These are phyloP conservation scores for Amphimedon queenslandica DNA, from an alignment of 37 sponge, comb jelly and placozoan genomes.

Conservation along the genomic window DNA sequence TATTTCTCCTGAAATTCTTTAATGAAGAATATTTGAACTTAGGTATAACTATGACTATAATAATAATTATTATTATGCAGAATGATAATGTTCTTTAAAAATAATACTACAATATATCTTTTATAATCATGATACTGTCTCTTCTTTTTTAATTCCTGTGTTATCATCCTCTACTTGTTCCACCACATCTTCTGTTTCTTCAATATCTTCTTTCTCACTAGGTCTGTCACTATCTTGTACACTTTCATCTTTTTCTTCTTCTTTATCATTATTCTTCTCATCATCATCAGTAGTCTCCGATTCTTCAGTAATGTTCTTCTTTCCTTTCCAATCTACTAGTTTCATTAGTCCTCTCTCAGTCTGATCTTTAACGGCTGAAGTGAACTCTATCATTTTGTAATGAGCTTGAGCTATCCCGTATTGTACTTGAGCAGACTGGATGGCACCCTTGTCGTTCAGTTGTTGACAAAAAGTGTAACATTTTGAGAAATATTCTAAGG, in stretches of 20 bases:
- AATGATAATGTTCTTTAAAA: too few relatives aligned
- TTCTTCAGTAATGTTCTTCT: background rate
- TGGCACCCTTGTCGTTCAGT: constrained; percentile 33
- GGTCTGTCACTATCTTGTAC: background rate
- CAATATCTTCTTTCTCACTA: background rate
- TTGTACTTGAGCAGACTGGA: constrained; percentile 53
- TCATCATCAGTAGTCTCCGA: background rate
- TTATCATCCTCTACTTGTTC: background rate
- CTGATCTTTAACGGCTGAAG: background rate
- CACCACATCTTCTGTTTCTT: background rate
- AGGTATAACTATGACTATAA: too few relatives aligned
- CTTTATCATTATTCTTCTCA: background rate
- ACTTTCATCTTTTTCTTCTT: background rate
- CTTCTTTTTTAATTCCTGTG: too few relatives aligned
- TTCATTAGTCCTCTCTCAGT: background rate
- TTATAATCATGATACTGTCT: too few relatives aligned
- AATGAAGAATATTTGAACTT: too few relatives aligned
- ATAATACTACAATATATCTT: too few relatives aligned
- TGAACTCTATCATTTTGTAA: constrained; percentile 38
- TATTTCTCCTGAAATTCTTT: too few relatives aligned
- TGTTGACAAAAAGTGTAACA: constrained; percentile 50
- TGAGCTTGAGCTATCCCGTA: constrained; percentile 80
- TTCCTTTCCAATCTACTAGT: constrained; percentile 52
- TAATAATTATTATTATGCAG: too few relatives aligned
- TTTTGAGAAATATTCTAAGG: constrained; percentile 60